Base-by-base conservation (phyloP, 1,140 invertebrate genomes). In the Paracyclopina nana region DNA sequence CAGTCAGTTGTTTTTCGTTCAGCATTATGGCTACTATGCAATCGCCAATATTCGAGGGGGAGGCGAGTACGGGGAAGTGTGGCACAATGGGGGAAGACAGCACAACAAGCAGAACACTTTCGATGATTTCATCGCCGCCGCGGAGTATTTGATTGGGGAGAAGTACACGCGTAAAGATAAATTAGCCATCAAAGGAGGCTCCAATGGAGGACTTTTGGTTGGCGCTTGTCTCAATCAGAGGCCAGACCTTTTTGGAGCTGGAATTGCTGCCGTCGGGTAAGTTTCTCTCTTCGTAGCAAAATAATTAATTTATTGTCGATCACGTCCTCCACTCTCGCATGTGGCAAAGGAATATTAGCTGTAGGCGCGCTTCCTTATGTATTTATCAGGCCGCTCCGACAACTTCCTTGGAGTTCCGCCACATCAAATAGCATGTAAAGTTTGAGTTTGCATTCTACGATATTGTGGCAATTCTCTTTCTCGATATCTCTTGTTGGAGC, bases 81-180 rank as follows among this genome's bases (percentile, higher is more conserved):
- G 94, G 94, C 91, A 98, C 65, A 84, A 96, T 65, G 79, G 67
- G 12, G 94, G 92, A 9, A 75, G 82, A 20, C 70, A 90, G 41
- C 70, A 78, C 0, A 92, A 95, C 55, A 98, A 97, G 63, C 92
- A 97, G 68, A 98, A 97, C 68, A 80, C 80, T 30, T 97, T 97
- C 65, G 80, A 96, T 67, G 94, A 99, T 68, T 96, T 99, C 65
- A 81, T 86, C 61, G 68, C 73, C 53, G 90, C 90, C 14, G 91
- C 84, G 0, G 78, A 95, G 65, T 94, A 85, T 69, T 71, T 98
- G 9, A 74, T 94, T 28, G 60, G 72, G 11, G 72, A 86, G 54
- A 74, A 78, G 12, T 95, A 92, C 62, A 94, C 88, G 0, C 69
- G 62, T 22, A 65, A 73, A 12, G 64, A 72, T 41, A 80, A 80